phyloP scores from a whole-genome alignment of 2,113 vertebrate genomes.

The Urocolius indicus region DNA sequence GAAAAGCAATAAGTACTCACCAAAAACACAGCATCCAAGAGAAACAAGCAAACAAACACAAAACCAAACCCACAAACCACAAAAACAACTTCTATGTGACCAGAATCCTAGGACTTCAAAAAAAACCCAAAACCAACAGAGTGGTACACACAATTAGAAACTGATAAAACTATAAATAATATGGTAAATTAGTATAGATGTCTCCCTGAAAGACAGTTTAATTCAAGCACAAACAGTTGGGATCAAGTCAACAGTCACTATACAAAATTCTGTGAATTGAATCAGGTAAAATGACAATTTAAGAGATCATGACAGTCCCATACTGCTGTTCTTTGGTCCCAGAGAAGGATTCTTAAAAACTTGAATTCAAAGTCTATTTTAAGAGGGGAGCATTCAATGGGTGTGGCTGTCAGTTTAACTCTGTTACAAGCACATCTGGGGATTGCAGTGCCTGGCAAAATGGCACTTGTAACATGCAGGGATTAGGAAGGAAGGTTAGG shows the following conservation, averaged over 20 bases:
- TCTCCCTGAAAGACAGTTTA: background rate
- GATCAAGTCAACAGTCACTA: background rate
- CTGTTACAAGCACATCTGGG: background rate
- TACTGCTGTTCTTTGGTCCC: background rate
- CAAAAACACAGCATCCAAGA: background rate
- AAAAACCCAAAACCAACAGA: background rate
- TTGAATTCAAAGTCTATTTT: background rate
- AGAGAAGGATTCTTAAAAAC: background rate
- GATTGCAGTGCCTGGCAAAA: background rate
- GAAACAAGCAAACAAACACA: background rate
- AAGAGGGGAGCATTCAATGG: background rate
- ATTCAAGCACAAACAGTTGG: background rate
- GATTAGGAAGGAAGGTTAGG: background rate
- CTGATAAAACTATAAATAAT: background rate
- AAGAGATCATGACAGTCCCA: background rate
- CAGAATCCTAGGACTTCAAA: background rate
- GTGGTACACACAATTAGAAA: background rate
- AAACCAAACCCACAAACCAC: too few species aligned
- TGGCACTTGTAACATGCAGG: background rate
- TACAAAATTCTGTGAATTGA: background rate
- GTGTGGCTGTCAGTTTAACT: fast-evolving
- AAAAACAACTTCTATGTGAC: background rate
- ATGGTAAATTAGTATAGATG: background rate
- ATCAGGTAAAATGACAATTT: background rate
- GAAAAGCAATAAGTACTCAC: background rate